Percentiles rank a stretch among this genome's conserved stretches.
Conservation (phyloP, 2,797 vertebrate species). For the Tragopan temminckii region DNA sequence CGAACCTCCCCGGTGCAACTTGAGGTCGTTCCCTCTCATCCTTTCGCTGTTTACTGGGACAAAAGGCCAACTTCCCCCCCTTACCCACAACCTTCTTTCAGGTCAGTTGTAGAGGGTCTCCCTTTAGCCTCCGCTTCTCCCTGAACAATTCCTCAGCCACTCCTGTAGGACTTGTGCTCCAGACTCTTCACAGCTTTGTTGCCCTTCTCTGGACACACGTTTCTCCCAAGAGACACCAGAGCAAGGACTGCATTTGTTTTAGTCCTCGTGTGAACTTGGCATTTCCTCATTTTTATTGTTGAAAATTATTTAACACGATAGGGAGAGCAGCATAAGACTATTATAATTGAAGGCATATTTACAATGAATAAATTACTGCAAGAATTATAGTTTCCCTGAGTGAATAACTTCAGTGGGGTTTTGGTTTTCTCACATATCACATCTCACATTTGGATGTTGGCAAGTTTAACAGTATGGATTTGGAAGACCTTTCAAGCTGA, state of each 20-base stretch:
- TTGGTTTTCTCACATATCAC: background rate
- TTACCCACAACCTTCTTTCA: too few species aligned
- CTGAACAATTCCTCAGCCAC: too few species aligned
- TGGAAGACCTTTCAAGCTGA: slow-evolving; percentile 7
- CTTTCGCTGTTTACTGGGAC: too few species aligned
- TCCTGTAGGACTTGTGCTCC: too few species aligned
- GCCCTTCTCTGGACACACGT: background rate
- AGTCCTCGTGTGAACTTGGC: background rate
- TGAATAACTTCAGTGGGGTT: background rate
- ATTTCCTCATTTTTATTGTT: background rate
- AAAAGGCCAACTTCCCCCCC: too few species aligned
- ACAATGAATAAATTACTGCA: background rate
- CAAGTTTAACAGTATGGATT: background rate
- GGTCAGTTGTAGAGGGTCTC: too few species aligned
- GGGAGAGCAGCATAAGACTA: background rate
- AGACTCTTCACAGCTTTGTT: too few species aligned
- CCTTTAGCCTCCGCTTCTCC: too few species aligned
- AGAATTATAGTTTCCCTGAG: background rate
- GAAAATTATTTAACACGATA: background rate
- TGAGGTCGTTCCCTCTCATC: too few species aligned
- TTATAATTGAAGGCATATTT: background rate
- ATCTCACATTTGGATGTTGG: background rate
- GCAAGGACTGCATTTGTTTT: background rate
- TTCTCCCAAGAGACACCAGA: background rate
- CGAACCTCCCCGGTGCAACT: too few species aligned